Evolutionary conservation across 2,888 invertebrate genomes (phyloP), one percentile per base, ranked within the genome.

Genomic region (Boloria euphrosyne): DNA sequence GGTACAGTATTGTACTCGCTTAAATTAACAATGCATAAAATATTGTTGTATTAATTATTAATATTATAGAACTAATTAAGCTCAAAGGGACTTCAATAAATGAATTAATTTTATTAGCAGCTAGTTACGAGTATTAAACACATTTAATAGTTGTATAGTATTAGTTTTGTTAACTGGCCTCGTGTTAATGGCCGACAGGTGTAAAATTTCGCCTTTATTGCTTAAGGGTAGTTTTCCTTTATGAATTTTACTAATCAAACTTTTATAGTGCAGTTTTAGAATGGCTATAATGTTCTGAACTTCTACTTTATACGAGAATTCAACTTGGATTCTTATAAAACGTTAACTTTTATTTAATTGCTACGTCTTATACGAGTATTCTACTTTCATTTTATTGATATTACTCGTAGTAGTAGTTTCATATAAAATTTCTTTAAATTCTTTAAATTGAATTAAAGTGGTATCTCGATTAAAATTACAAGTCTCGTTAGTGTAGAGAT

Each of bases 201-300:
- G 71, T 70, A 68, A 70, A 70, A 68, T 71, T 66, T 59, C 47
- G 46, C 53, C 65, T 70, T 70, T 70, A 68, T 65, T 65, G 66
- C 70, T 14, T 31, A 13, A 44, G 31, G 47, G 57, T 55, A 64
- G 58, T 70, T 70, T 51, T 64, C 66, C 55, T 63, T 54, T 67
- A 67, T 68, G 68, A 65, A 68, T 67, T 69, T 67, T 31, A 62
- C 62, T 65, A 50, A 65, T 62, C 65, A 55, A 68, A 70, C 54
- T 70, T 70, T 64, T 66, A 64, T 55, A 64, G 66, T 60, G 51
- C 46, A 64, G 63, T 66, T 66, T 44, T 58, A 63, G 51, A 66
- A 66, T 60, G 62, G 51, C 59, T 61, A 61, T 69, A 60, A 68
- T 66, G 43, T 51, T 63, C 31, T 3, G 51, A 69, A 69, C 60